phyloP scores from a whole-genome alignment of 2,797 vertebrate genomes.

The Petrocephalus schoutedeni region DNA sequence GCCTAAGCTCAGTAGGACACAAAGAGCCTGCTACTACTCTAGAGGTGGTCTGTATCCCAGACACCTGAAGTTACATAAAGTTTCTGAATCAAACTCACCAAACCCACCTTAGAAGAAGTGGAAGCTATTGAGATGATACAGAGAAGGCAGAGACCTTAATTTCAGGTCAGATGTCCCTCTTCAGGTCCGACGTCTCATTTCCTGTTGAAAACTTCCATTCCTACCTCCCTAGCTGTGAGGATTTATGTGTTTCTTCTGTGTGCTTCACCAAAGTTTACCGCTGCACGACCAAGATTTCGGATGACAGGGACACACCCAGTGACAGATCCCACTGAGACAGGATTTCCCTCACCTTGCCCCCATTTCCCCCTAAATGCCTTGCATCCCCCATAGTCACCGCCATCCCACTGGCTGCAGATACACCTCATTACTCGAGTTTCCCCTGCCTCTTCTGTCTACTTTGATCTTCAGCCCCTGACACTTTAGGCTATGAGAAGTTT shows the following conservation, averaged over 20 bases:
- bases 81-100: neutral
- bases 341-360: neutral
- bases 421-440: neutral
- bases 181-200: neutral
- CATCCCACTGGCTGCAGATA: neutral
- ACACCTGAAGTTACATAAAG: neutral
- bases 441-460: conserved; percentile 4
- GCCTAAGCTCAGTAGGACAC: neutral
- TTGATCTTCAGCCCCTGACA: conserved; percentile 5
- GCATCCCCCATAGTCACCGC: neutral
- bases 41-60: neutral
- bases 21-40: neutral
- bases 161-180: neutral
- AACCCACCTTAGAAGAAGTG: neutral
- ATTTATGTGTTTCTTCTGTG: neutral
- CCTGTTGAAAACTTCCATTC: neutral
- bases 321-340: neutral
- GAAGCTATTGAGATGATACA: neutral
- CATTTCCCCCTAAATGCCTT: neutral
- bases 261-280: neutral
- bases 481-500: conserved; percentile 8
- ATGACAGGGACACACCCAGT: neutral
- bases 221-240: neutral
- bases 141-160: neutral
- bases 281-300: neutral